Evolutionary conservation across 2,797 vertebrate species (phyloP), one percentile per base, ranked within the genome.

Genomic region (Echiichthys vipera): DNA sequence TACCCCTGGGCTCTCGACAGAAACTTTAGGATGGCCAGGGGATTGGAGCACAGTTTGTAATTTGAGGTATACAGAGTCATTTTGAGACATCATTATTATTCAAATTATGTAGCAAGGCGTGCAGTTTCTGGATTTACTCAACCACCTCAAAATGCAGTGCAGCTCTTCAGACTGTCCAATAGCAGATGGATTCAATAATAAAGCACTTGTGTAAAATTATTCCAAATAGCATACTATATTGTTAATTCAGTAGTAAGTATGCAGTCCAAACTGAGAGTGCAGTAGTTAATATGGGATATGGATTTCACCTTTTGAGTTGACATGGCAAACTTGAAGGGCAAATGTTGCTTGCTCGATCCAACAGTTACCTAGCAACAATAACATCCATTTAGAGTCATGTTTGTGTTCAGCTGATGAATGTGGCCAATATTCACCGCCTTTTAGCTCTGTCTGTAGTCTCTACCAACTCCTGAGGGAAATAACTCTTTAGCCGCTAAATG

Each of bases 401-500:
- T 34, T 25, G 24, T 27, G 24, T 47, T 13, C 46, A 25, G 46
- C 18, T 30, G 27, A n/a, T 51, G 27, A 50, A 50, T 30, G 17
- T 10, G 34, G 10, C 20, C 8, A 37, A 24, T 24, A 37, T 10
- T 34, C 13, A 24, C 36, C 11, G 0, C 1, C 8, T 39, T 24
- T 39, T 37, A 25, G 34, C 54, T 25, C 15, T 2, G 5, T 37
- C 39, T 37, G 24, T 25, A 15, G 54, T 56, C 54, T 56, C 54
- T 22, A 25, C 5, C 15, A 37, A 1, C 34, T 43, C 18, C 2
- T 43, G 13, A 59, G 39, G 18, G 25, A 59, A 59, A 43, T 22
- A 46, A 17, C n/a, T 57, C 17, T 58, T 58, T 8, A 57, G 12
- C 37, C n/a, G 55, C 24, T 57, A 40, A 56, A 57, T 37, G 24